Base-by-base conservation (phyloP, 2,888 invertebrate genomes). In the Drosophila birchii region DNA sequence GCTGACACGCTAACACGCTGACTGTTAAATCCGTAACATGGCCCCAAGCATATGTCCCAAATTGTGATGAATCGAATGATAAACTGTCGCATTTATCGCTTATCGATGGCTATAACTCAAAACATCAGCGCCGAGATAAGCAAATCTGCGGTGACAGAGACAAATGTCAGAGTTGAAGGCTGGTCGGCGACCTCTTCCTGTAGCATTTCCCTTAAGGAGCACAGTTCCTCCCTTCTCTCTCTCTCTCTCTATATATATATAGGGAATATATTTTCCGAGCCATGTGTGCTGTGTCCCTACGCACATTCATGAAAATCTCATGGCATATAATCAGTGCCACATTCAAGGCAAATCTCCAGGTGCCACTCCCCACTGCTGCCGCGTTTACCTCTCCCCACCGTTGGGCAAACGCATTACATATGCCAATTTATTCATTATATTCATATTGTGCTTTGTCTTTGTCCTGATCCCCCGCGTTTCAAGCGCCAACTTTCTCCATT, bases 361-460 rank as follows among this genome's bases (percentile, higher is more conserved):
- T 86, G 76, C 76, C 41, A 36, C 62, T 26, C 14, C 6, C n/a
- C 9, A 2, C 18, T 14, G 26, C 26, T 26, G 26, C 26, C 26
- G 26, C 26, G 26, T 4, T 26, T 26, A 26, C 26, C 26, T 16
- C 29, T 67, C 32, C 34, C 38, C 38, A 26, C 16, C 29, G 47
- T n/a, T n/a, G 49, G 61, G 67, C 83, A 79, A 88, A 86, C 84
- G 79, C 85, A 85, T 85, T 85, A 79, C 87, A 88, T 85, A 88
- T 88, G 84, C 88, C 84, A 84, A 84, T 84, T 84, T 84, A 84
- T 84, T 84, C 88, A 84, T 84, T 84, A 86, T 84, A 84, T 84
- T 84, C 84, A 86, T 84, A 88, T 88, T 88, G 81, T 78, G 75
- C 60, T 44, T 45, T 43, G 67, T 54, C 66, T 51, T 67, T 53